A percentile compares a stretch with the other conserved stretches of the same genome.
Conservation (phyloP, 2,113 vertebrate species). For the Lynx canadensis region DNA sequence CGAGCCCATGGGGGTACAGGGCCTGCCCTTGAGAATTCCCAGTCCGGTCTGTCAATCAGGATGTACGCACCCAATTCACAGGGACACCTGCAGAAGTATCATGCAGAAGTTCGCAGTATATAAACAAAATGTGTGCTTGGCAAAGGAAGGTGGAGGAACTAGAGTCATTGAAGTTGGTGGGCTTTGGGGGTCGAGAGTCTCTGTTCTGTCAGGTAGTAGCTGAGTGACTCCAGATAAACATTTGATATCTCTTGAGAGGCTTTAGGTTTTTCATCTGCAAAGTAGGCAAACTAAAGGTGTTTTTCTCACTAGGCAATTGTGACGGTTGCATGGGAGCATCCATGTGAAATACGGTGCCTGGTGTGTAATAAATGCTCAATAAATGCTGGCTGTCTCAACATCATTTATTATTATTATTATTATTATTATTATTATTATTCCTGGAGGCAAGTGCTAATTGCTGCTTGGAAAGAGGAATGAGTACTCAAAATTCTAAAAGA, state of each 20-base stretch:
- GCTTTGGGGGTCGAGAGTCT: not conserved
- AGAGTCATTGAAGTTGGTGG: not conserved
- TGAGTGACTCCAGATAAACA: not conserved
- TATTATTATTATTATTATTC: not conserved
- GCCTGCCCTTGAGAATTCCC: not conserved
- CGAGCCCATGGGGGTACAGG: rapidly evolving
- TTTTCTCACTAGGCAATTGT: not conserved
- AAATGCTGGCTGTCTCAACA: no score
- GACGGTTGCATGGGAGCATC: not conserved
- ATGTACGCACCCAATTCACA: not conserved
- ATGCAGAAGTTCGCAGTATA: not conserved
- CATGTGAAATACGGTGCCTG: not conserved
- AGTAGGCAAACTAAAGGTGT: not conserved
- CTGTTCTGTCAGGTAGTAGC: not conserved
- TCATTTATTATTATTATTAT: not conserved
- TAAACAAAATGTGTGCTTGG: not conserved
- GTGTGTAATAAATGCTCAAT: not conserved
- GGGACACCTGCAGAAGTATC: not conserved
- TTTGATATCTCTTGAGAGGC: not conserved
- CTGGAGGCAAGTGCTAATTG: not conserved
- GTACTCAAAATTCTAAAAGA: not conserved
- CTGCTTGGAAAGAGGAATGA: not conserved
- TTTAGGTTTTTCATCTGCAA: not conserved
- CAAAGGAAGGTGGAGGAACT: not conserved
- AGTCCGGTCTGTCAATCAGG: not conserved